phyloP scores from a whole-genome alignment of 2,113 vertebrate species.

The Petrocephalus zakoni region DNA sequence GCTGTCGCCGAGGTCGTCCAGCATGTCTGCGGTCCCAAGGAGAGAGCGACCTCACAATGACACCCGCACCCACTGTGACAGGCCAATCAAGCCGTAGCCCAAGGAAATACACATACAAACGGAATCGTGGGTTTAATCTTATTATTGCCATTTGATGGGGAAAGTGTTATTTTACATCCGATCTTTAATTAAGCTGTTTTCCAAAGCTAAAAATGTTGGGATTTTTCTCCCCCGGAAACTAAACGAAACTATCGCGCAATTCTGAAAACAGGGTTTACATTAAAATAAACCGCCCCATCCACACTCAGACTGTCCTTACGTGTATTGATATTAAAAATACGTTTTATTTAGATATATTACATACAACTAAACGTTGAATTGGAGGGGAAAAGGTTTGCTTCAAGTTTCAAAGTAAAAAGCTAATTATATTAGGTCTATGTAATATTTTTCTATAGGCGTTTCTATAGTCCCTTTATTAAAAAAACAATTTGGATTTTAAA shows the following conservation, averaged over 20 bases:
- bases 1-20: constrained; percentile 90
- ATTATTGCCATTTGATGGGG: background rate
- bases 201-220: background rate
- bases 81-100: background rate
- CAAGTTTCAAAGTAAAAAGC: background rate
- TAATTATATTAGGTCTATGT: background rate
- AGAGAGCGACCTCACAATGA: background rate
- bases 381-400: background rate
- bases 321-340: background rate
- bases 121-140: background rate
- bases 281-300: background rate
- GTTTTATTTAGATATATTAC: background rate
- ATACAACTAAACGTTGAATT: background rate
- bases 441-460: background rate
- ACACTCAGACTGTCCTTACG: background rate
- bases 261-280: background rate
- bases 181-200: background rate
- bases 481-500: background rate
- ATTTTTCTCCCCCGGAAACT: background rate
- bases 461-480: background rate
- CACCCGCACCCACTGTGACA: background rate
- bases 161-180: background rate
- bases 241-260: background rate
- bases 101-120: background rate
- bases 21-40: constrained; percentile 63